Percentiles rank a stretch among this genome's conserved stretches.
phyloP scores from a whole-genome alignment of 1,140 invertebrate species.

The Drosophila sulfurigaster region DNA sequence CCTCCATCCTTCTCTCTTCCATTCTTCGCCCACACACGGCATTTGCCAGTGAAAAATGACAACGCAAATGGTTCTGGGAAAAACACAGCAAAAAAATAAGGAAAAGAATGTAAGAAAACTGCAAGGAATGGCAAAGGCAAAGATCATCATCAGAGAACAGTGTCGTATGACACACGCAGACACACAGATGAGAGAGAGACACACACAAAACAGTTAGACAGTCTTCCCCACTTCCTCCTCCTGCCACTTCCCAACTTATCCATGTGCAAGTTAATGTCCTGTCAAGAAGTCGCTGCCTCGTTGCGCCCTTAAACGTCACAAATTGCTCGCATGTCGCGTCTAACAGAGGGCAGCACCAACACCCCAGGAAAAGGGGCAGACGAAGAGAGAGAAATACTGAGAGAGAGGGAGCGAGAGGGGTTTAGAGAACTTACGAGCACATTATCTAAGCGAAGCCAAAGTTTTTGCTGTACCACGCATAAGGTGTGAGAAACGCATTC shows the following conservation, averaged over 20 bases:
- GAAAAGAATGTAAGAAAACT: conserved; percentile 43
- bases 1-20: background rate
- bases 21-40: background rate
- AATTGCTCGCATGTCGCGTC: conserved; percentile 59
- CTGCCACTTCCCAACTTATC: conserved; percentile 44
- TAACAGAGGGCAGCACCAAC: background rate
- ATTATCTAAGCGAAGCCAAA: conserved; percentile 60
- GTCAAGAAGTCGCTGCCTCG: conserved; percentile 81
- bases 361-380: background rate
- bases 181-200: conserved; percentile 5
- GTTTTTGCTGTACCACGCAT: conserved; percentile 26
- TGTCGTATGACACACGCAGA: conserved; percentile 52
- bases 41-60: conserved; percentile 73
- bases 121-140: conserved; percentile 61
- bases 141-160: conserved; percentile 69
- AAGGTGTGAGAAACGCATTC: conserved; percentile 40
- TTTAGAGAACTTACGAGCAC: conserved; percentile 52
- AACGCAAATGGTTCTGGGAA: conserved; percentile 51
- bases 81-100: background rate
- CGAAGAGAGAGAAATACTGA: too few relatives aligned
- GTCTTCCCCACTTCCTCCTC: conserved; percentile 8
- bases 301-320: conserved; percentile 78
- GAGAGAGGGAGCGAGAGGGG: background rate
- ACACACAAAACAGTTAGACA: conserved; percentile 41
- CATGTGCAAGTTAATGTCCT: conserved; percentile 78